Evolutionary conservation across 2,797 vertebrate genomes (phyloP), one percentile per base, ranked within the genome.

Genomic region (Enteromius treurensis): DNA sequence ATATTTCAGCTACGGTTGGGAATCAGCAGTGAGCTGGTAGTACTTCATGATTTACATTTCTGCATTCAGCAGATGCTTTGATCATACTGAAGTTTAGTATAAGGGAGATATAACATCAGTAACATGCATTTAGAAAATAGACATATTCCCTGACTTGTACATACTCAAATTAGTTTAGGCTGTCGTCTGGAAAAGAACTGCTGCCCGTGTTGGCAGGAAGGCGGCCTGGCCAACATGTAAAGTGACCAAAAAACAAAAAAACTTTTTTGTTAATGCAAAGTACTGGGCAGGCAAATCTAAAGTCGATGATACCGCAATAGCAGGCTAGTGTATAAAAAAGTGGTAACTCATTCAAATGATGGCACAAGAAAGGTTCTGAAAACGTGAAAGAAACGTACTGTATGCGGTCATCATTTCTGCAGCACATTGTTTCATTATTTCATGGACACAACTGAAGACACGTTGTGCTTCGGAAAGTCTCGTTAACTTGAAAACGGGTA

Each of bases 201-300:
- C 65, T 68, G 19, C 8, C 4, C 17, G 5, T 67, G 17, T 10
- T 67, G 64, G 34, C 32, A 67, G 32, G 32, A 68, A 68, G 19
- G 65, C 34, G 19, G 65, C 10, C 34, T 40, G 34, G 37, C 65
- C 65, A 67, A n/a, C 65, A 68, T 68, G 65, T 68, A 68, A 68
- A 68, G 65, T 68, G 34, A 68, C 19, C 19, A 68, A 68, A 40
- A 40, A 67, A 11, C 64, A 37, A 67, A 37, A 37, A 19, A 0
- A 15, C 5, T 3, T 62, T 37, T 65, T 65, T 65, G 60, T 17
- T 58, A 8, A 67, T 67, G 64, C 64, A 67, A 67, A 67, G 64
- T 37, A 67, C 21, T 34, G 32, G 64, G 17, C 17, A 67, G 32
- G 64, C 64, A 67, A 67, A 67, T 67, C 32, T 37, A 34, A 37